Evolutionary conservation across 1,140 invertebrate genomes (phyloP), one percentile per base, ranked within the genome.

Genomic region (Scaptomyza graminum): DNA sequence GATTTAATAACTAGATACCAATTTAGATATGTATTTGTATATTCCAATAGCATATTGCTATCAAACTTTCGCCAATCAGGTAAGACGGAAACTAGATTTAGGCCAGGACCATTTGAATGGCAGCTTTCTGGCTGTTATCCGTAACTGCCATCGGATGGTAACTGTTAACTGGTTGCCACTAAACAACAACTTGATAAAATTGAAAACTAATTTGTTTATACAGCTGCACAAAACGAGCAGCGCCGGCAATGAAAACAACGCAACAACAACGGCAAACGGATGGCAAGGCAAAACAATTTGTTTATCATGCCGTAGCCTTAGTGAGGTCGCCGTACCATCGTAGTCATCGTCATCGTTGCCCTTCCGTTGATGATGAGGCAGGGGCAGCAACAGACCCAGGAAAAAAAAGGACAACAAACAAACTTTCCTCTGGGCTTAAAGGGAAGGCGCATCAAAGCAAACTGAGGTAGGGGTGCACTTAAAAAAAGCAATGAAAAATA

Each of bases 131-230:
- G 7, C 13, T 59, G 8, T 16, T 47, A 22, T 50, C 16, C 60
- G 1, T n/a, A 52, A 47, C 9, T 60, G 65, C 56, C 44, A 9
- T 34, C 22, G 6, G 49, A 62, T 69, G 50, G 54, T 69, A 31
- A 60, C 66, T 65, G 60, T 62, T 69, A 47, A 63, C 66, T 65
- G 60, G 54, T 87, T 63, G 55, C 63, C 66, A 64, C 60, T 66
- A 68, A 65, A 61, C 68, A 59, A 80, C 52, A 84, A 85, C 74
- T 85, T 85, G 69, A 78, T 87, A 77, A 87, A 88, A 87, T 83
- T 83, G 83, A 76, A 81, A 87, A 90, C 87, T 90, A 90, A 90
- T 90, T 90, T 90, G 87, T 90, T 90, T 90, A 90, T 75, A 87
- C 87, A 90, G 87, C 87, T 90, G 87, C 87, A 87, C 49, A 76